A percentile compares a stretch with the other conserved stretches of the same genome.
Evolutionary conservation across 2,797 vertebrate species (phyloP).

Genomic region (Momotus momota): DNA sequence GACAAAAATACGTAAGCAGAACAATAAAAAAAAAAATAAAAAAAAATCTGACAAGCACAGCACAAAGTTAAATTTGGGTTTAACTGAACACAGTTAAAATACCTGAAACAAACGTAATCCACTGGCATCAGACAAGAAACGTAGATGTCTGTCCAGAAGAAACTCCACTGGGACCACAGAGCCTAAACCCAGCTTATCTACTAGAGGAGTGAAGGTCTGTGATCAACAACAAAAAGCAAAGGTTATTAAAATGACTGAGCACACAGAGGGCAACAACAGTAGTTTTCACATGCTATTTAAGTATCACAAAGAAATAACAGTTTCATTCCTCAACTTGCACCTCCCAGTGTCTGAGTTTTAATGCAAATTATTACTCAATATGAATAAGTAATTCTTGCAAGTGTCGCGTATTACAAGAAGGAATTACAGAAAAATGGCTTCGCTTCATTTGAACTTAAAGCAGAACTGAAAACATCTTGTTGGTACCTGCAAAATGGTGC

Average conservation of each 20-base stretch:
- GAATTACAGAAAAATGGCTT: neutral
- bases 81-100: slow-evolving; percentile 17
- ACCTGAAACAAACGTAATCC: slow-evolving; percentile 94
- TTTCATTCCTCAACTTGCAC: neutral
- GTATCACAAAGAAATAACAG: neutral
- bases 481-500: neutral
- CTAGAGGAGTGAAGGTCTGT: slow-evolving; percentile 92
- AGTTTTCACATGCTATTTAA: neutral
- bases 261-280: neutral
- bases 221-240: slow-evolving; percentile 22
- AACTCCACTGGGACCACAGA: slow-evolving; percentile 93
- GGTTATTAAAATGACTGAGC: neutral
- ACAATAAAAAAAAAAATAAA: neutral
- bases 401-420: neutral
- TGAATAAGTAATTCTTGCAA: neutral
- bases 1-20: neutral
- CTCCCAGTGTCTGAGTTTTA: neutral
- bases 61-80: neutral
- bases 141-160: slow-evolving; percentile 89
- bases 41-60: neutral
- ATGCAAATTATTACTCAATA: neutral
- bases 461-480: neutral
- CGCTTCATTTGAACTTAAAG: neutral
- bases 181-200: slow-evolving; percentile 94
- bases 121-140: slow-evolving; percentile 91